Base-by-base conservation (phyloP, 2,113 vertebrate genomes). In the Rattus rattus region DNA sequence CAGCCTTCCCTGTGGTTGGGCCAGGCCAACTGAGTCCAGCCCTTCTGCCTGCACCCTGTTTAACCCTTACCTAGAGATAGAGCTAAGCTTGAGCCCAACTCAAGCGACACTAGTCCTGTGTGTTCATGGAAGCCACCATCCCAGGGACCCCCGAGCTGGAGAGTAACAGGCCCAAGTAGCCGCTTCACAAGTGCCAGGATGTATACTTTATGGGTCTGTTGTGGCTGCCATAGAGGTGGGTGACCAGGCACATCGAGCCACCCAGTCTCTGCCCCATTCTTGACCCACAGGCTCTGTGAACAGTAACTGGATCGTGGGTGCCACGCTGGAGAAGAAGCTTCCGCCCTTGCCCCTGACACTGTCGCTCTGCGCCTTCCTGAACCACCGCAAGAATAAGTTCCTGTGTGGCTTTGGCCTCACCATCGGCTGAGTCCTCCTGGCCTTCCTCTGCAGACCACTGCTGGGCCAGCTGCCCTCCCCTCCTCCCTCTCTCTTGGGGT, bases 371-470 rank as follows among this genome's bases (percentile, higher is more conserved):
- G 99, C 99, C 96, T 99, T 99, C 98, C 99, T 99, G 85, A 99
- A 99, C 97, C 99, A 99, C 94, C 99, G 99, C 88, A 99, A 99
- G 97, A 99, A 99, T 98, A 99, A 99, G 98, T 99, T 99, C 98
- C 99, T 99, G 97, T 99, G 99, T 11, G 99, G 99, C 88, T 99
- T 99, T 0, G 99, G 99, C 72, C 98, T 99, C 92, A 99, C 99
- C 93, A 99, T 99, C 4, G 99, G 99, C 96, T 99, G 98, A 98
- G 79, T 90, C 12, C 75, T 72, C 90, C 65, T 4, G 0, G n/a
- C 39, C 95, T 88, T 70, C 92, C 56, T 70, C 91, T 70, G 39
- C 36, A 75, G 73, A 81, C 92, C 76, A 69, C 90, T 24, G 22
- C 59, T n/a, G 88, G 67, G 54, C 89, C 33, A 19, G 12, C 73